Conservation (phyloP, 2,888 invertebrate genomes). For the Panzeria rudis region DNA sequence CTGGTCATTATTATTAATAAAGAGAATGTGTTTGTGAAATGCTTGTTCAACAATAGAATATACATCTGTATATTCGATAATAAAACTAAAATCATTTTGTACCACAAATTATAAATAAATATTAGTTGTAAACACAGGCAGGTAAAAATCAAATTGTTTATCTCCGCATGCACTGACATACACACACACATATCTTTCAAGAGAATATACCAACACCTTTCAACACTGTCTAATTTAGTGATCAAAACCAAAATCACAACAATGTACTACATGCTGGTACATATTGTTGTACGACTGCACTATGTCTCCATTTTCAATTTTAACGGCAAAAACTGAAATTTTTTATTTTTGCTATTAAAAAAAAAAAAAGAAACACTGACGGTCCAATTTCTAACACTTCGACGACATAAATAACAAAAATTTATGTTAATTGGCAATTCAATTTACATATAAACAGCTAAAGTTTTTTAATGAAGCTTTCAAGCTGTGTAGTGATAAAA, state of each 20-base stretch:
- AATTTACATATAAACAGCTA: too few relatives aligned
- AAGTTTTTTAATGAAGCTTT: too few relatives aligned
- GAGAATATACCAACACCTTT: constrained; percentile 44
- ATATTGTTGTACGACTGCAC: constrained; percentile 20
- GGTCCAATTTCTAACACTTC: too few relatives aligned
- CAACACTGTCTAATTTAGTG: constrained; percentile 42
- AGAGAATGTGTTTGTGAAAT: not conserved
- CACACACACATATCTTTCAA: not conserved
- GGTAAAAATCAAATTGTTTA: constrained; percentile 32
- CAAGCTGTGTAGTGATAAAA: too few relatives aligned
- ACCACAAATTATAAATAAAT: constrained; percentile 48
- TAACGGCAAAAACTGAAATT: too few relatives aligned
- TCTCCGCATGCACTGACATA: not conserved
- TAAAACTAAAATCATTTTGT: constrained; percentile 24
- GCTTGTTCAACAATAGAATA: constrained; percentile 16
- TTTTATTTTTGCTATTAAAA: too few relatives aligned
- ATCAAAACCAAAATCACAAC: not conserved
- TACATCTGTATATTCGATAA: not conserved
- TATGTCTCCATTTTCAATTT: too few relatives aligned
- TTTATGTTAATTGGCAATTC: too few relatives aligned
- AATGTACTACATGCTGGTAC: not conserved
- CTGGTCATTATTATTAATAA: too few relatives aligned
- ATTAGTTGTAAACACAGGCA: constrained; percentile 1
- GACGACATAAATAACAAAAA: too few relatives aligned
- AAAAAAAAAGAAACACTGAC: too few relatives aligned